Conservation (phyloP, 1,140 invertebrate species). For the Eumeta japonica region DNA sequence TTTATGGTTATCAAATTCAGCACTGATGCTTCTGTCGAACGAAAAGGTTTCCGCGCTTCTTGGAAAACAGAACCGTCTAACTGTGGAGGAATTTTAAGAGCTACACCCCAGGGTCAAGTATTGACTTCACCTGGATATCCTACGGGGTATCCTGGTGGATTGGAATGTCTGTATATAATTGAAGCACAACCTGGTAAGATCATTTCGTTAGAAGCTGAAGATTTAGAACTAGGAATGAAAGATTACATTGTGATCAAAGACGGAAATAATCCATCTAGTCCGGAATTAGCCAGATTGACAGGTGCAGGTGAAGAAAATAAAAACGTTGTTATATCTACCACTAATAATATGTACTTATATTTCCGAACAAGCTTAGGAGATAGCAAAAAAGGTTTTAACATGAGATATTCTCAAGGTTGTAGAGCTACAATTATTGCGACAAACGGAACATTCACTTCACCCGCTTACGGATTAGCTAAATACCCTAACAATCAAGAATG, state of each 20-base stretch:
- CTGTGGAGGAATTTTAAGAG: constrained; percentile 81
- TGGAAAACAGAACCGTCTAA: constrained; percentile 92
- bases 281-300: constrained; percentile 78
- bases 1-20: constrained; percentile 98
- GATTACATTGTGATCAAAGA: constrained; percentile 89
- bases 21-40: constrained; percentile 89
- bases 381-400: constrained; percentile 86
- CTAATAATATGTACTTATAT: constrained; percentile 86
- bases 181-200: constrained; percentile 85
- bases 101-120: constrained; percentile 78
- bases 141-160: constrained; percentile 86
- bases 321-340: constrained; percentile 86
- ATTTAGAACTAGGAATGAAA: constrained; percentile 82
- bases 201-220: constrained; percentile 86
- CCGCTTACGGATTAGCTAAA: constrained; percentile 77
- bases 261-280: constrained; percentile 81
- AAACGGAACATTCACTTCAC: constrained; percentile 84
- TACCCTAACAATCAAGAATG: constrained; percentile 94
- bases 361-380: constrained; percentile 88
- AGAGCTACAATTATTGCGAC: constrained; percentile 74
- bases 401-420: constrained; percentile 87
- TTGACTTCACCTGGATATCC: constrained; percentile 90
- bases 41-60: constrained; percentile 89
- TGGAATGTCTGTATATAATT: constrained; percentile 92
- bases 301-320: constrained; percentile 77